These are phyloP conservation scores for Acrobasis suavella DNA, from an alignment of 2,888 invertebrate genomes.

Conservation along the genomic window DNA sequence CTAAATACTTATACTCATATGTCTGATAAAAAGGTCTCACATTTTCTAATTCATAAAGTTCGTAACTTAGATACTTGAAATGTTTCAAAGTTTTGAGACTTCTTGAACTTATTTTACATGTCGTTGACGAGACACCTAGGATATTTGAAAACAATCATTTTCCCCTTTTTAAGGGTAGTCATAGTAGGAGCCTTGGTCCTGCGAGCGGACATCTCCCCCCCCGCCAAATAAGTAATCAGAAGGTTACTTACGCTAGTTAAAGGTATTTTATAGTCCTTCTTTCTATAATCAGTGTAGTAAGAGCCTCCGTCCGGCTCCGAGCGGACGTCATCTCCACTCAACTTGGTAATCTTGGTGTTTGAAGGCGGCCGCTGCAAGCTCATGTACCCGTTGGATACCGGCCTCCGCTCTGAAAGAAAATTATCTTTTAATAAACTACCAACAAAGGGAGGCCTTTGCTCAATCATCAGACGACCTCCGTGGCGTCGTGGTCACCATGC, in stretches of 20 bases:
- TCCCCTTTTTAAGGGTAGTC: too few relatives aligned
- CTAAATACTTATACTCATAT: too few relatives aligned
- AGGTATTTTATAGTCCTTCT: conserved; percentile 79
- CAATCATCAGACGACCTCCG: too few relatives aligned
- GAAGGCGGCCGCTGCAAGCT: conserved; percentile 75
- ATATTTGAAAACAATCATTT: not conserved
- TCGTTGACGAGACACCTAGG: not conserved
- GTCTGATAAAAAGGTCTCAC: too few relatives aligned
- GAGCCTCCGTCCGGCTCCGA: conserved; percentile 75
- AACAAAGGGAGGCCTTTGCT: too few relatives aligned
- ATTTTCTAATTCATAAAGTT: too few relatives aligned
- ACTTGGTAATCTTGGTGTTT: conserved; percentile 53
- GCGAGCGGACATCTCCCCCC: too few relatives aligned
- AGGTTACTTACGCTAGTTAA: conserved; percentile 79
- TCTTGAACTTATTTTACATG: not conserved
- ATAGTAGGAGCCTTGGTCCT: not conserved
- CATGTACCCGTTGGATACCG: conserved; percentile 79
- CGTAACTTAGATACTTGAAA: not conserved
- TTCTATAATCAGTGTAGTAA: conserved; percentile 72
- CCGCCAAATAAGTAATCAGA: too few relatives aligned
- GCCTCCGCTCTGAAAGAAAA: conserved; percentile 62
- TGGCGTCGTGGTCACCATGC: too few relatives aligned
- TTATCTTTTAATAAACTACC: not conserved
- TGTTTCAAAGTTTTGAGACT: not conserved
- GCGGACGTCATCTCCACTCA: conserved; percentile 63